Base-by-base conservation (phyloP, 1,140 invertebrate genomes). In the Bombus haemorrhoidalis region DNA sequence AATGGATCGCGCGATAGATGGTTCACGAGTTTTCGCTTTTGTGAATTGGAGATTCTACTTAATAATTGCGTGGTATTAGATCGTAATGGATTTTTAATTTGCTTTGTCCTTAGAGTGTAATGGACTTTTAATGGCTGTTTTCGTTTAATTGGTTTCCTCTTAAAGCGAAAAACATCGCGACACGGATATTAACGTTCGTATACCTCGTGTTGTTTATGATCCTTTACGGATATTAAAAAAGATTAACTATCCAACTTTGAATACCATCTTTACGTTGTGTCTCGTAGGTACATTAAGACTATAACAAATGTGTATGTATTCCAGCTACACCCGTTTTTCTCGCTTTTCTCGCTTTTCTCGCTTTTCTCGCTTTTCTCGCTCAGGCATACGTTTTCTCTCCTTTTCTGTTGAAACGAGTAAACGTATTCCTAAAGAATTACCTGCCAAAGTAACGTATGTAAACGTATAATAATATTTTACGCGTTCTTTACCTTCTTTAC, bases 31-130 rank as follows among this genome's bases (percentile, higher is more conserved):
- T 4, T 64, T n/a, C 8, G 39, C 25, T 25, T 39, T 39, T 0
- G 5, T 6, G 9, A 25, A 37, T 66, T 0, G 15, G 32, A 32
- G 66, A 68, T 68, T 68, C 34, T 10, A 15, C n/a, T n/a, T 15
- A 28, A 41, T 72, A 41, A 72, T 41, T 41, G 28, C 5, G 4
- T 41, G 37, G 5, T 28, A 32, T 72, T 41, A n/a, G 39, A 41
- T 72, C 22, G 9, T 75, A 57, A 75, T 75, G 74, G 47, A 57
- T 75, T 57, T 75, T 37, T 75, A 53, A 75, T 75, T 57, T 28
- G 10, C 34, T 10, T 75, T 57, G 12, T 41, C 4, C 6, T 57
- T 34, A 2, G 47, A 13, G 47, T 37, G 47, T 75, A 75, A 75
- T 75, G 32, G 73, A 57, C 5, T 34, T 75, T 75, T 75, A 57